Conservation (phyloP, 2,797 vertebrate genomes). For the Chrosomus eos region DNA sequence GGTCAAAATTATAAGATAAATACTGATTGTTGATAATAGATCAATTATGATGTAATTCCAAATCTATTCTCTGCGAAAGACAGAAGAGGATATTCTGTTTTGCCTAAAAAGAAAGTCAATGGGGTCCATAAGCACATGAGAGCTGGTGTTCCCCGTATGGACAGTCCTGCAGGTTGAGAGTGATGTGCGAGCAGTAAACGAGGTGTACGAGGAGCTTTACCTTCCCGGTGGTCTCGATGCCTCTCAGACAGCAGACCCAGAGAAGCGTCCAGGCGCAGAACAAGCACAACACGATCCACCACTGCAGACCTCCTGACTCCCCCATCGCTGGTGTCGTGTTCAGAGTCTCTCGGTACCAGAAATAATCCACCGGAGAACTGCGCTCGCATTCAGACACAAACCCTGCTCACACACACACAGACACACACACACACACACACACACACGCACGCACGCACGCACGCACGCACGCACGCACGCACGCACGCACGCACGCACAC, state of each 20-base stretch:
- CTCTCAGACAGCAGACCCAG: conserved; percentile 83
- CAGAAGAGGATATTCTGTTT: not conserved
- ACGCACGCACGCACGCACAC: too few relatives aligned
- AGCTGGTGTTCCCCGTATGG: not conserved
- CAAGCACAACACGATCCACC: conserved; percentile 85
- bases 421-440: not conserved
- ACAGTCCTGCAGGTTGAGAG: not conserved
- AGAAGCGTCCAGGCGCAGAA: conserved; percentile 82
- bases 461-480: too few relatives aligned
- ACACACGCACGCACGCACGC: too few relatives aligned
- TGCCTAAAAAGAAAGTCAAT: not conserved
- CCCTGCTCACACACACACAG: conserved; percentile 64
- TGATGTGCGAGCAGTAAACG: not conserved
- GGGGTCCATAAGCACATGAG: too few relatives aligned
- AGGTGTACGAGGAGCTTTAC: conserved; percentile 64
- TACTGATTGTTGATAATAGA: not conserved
- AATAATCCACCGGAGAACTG: conserved; percentile 88
- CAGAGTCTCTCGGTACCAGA: conserved; percentile 88
- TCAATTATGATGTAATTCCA: not conserved
- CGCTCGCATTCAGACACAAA: conserved; percentile 78
- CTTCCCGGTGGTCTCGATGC: conserved; percentile 93
- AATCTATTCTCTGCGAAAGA: not conserved
- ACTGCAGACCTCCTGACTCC: conserved; percentile 79
- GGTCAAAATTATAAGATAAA: not conserved
- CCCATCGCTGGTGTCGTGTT: conserved; percentile 79